Conservation (phyloP, 1,140 invertebrate species). For the Planococcus citri region DNA sequence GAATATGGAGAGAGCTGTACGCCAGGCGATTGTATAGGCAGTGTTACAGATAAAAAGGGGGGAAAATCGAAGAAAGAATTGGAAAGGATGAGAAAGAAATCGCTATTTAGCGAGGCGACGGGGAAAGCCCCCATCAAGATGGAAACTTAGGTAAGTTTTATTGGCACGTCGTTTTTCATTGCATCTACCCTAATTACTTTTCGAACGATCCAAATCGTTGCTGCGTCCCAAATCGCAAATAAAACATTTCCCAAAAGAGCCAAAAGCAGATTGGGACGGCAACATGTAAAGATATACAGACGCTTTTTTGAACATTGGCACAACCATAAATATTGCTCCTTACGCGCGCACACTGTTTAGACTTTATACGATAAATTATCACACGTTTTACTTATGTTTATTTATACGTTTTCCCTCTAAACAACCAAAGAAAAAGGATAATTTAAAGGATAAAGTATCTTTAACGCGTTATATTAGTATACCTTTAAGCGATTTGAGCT, state of each 20-base stretch:
- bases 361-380: slow-evolving; percentile 20
- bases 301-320: slow-evolving; percentile 19
- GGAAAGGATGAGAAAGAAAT: slow-evolving; percentile 1
- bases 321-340: slow-evolving; percentile 11
- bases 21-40: background rate
- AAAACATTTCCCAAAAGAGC: slow-evolving; percentile 20
- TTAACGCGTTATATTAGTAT: slow-evolving; percentile 6
- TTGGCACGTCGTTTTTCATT: slow-evolving; percentile 18
- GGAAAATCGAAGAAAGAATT: background rate
- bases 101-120: background rate
- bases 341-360: background rate
- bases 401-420: slow-evolving; percentile 19
- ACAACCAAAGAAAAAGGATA: slow-evolving; percentile 17
- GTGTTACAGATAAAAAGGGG: background rate
- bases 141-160: slow-evolving; percentile 20
- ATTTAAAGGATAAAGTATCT: slow-evolving; percentile 17
- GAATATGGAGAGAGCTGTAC: background rate
- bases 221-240: slow-evolving; percentile 17
- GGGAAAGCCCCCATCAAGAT: background rate
- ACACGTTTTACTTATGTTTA: slow-evolving; percentile 20
- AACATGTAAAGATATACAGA: slow-evolving; percentile 18
- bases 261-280: slow-evolving; percentile 14
- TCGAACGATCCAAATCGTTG: slow-evolving; percentile 20
- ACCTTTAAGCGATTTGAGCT: slow-evolving; percentile 6
- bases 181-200: slow-evolving; percentile 15